These are phyloP conservation scores for Okapia johnstoni DNA, from an alignment of 2,113 vertebrate genomes.

Conservation along the genomic window DNA sequence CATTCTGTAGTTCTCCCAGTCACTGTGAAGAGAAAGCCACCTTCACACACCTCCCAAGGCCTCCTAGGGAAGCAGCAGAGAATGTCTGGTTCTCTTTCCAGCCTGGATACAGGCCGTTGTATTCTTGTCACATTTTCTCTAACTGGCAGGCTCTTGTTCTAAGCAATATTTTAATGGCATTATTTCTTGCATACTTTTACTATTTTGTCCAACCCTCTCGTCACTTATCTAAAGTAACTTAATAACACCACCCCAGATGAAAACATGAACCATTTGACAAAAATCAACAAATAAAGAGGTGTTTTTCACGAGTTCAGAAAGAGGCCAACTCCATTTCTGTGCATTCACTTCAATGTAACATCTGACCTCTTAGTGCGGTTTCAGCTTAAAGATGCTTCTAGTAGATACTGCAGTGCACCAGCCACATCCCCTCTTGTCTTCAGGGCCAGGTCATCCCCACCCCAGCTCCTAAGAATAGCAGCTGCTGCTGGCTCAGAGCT, in stretches of 20 bases:
- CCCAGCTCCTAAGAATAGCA: neutral
- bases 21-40: neutral
- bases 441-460: neutral
- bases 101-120: neutral
- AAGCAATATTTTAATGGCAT: neutral
- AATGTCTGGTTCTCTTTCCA: neutral
- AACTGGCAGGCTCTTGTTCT: neutral
- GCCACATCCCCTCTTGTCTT: neutral
- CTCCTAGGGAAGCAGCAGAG: neutral
- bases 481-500: neutral
- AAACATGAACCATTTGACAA: constrained; percentile 20
- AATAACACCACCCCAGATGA: neutral
- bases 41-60: neutral
- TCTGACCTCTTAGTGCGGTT: neutral
- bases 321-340: neutral
- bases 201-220: neutral
- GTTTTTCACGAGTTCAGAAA: neutral
- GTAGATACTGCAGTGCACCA: neutral
- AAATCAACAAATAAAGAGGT: neutral
- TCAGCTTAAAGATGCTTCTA: neutral
- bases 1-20: neutral
- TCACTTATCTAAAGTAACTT: neutral
- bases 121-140: neutral
- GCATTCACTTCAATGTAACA: neutral
- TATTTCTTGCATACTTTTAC: neutral